Evolutionary conservation across 1,140 invertebrate genomes (phyloP), one percentile per base, ranked within the genome.

Genomic region (Asbolus verrucosus): DNA sequence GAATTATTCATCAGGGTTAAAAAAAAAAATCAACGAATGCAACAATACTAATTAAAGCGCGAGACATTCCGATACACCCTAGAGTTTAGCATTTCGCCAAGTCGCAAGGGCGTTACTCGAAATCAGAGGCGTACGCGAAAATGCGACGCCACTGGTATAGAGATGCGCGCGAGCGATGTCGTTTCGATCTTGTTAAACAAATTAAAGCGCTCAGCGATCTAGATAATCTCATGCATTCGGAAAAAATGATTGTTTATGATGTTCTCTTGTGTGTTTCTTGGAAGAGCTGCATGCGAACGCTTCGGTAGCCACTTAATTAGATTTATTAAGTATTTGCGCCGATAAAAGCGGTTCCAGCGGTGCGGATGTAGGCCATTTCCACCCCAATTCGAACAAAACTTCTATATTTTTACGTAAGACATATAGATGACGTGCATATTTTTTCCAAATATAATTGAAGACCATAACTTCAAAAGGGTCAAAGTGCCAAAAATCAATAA

Each of bases 201-300:
- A 68, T 68, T 68, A 68, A 68, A 60, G 66, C 66, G 54, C 66
- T 5, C 31, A 36, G 41, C 36, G 27, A 68, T 68, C 66, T 68
- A 68, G 66, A 68, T 68, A 68, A 68, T 68, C 61, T 68, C 54
- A 60, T 60, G 50, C 59, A 60, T 60, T 68, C 3, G 21, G 11
- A 62, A 69, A 69, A 69, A 69, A 63, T 69, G 59, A 69, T 69
- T 46, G 50, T 69, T 69, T 69, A 69, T 69, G 67, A 69, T 69
- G 36, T 69, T 65, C 59, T 18, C 21, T 46, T 43, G 39, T 69
- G 59, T 54, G 67, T 59, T 69, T 69, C 67, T 65, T 31, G 33
- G 67, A 69, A 69, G 39, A 63, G 59, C 62, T 30, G 67, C 67
- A 69, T 69, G 59, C 66, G 54, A 65, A 62, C 59, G 59, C 50